Evolutionary conservation across 1,140 invertebrate genomes (phyloP).

Genomic region (Listronotus oregonensis): DNA sequence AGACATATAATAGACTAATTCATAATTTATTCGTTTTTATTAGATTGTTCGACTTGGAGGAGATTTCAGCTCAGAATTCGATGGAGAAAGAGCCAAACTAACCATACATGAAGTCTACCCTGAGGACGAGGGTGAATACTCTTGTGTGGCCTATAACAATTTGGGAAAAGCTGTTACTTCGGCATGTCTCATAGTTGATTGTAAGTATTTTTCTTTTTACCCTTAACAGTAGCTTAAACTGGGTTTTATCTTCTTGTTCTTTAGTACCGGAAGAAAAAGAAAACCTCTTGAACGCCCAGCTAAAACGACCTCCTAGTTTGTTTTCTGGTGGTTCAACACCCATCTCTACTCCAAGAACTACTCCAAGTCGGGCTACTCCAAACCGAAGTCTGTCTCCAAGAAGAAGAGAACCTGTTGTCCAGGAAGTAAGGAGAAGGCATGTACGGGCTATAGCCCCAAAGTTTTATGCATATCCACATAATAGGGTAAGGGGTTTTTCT

Average conservation of each 20-base stretch:
- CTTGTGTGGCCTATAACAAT: slow-evolving; percentile 79
- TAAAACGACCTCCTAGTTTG: slow-evolving; percentile 68
- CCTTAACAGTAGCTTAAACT: too few species aligned
- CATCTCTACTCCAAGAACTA: slow-evolving; percentile 66
- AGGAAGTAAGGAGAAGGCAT: slow-evolving; percentile 20
- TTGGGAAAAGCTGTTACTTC: slow-evolving; percentile 79
- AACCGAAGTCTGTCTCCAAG: slow-evolving; percentile 69
- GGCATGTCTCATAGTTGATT: slow-evolving; percentile 79
- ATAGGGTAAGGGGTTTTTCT: slow-evolving; percentile 63
- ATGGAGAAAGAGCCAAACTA: slow-evolving; percentile 70
- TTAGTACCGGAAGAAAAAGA: slow-evolving; percentile 81
- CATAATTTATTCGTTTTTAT: slow-evolving; percentile 29
- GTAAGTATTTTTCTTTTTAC: slow-evolving; percentile 58
- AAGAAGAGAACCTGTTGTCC: slow-evolving; percentile 12
- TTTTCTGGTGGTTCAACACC: slow-evolving; percentile 73
- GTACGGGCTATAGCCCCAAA: slow-evolving; percentile 66
- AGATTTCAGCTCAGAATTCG: slow-evolving; percentile 70
- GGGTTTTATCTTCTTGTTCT: background rate
- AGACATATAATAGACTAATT: too few species aligned
- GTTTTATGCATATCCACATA: slow-evolving; percentile 87
- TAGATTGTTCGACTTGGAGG: slow-evolving; percentile 69
- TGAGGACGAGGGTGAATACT: slow-evolving; percentile 89
- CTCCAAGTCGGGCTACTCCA: slow-evolving; percentile 61
- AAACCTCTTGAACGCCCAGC: slow-evolving; percentile 68
- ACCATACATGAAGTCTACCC: slow-evolving; percentile 78